A percentile compares a stretch with the other conserved stretches of the same genome.
Conservation (phyloP, 2,113 vertebrate species). For the Amia ocellicauda region DNA sequence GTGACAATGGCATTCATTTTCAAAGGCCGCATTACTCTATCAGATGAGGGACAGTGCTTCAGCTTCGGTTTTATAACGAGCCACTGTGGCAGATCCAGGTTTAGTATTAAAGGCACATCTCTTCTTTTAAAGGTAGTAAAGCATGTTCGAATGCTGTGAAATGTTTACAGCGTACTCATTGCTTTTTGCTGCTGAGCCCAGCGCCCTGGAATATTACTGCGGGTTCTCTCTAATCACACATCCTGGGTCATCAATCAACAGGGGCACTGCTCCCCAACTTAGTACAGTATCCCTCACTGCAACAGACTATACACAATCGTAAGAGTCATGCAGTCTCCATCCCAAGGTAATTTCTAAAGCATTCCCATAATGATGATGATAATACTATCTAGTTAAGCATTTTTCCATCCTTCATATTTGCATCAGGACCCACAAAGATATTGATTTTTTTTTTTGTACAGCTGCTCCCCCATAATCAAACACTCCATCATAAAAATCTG, state of each 20-base stretch:
- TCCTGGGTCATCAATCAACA: conserved; percentile 49
- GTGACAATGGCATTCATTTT: conserved; percentile 43
- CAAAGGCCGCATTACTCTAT: conserved; percentile 17
- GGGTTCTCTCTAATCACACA: conserved; percentile 45
- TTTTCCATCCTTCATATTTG: conserved; percentile 41
- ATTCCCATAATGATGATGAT: conserved; percentile 39
- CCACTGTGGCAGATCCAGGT: conserved; percentile 36
- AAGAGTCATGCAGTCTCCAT: conserved; percentile 32
- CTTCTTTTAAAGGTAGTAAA: conserved; percentile 48
- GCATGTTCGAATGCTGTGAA: conserved; percentile 44
- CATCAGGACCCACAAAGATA: conserved; percentile 36
- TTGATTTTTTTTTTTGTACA: conserved; percentile 22
- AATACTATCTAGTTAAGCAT: conserved; percentile 41
- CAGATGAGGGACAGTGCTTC: conserved; percentile 14
- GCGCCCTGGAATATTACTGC: conserved; percentile 41
- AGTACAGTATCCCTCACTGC: background rate
- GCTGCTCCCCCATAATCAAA: conserved; percentile 24
- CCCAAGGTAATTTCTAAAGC: conserved; percentile 50
- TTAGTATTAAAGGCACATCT: conserved; percentile 51
- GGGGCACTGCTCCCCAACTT: background rate
- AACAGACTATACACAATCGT: background rate
- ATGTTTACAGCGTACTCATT: conserved; percentile 50
- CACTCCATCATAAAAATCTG: conserved; percentile 10
- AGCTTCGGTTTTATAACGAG: conserved; percentile 47
- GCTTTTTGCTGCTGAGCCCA: conserved; percentile 30